Percentiles rank a stretch among this genome's conserved stretches.
Conservation (phyloP, 2,797 vertebrate genomes). For the Sebastes reedi region DNA sequence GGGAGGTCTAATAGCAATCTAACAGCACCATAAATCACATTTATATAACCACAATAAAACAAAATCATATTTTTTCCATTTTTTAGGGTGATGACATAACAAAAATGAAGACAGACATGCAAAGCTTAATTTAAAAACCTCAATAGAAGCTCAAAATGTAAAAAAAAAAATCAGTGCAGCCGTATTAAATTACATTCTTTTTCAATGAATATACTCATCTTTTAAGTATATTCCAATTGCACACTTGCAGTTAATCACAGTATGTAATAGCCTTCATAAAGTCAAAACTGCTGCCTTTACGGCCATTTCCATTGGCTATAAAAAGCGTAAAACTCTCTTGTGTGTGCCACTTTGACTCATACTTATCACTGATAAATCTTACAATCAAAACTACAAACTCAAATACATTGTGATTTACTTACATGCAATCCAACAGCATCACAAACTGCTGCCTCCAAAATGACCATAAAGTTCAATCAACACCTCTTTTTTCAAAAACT, state of each 20-base stretch:
- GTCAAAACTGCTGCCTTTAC: neutral
- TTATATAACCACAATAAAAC: rapidly evolving
- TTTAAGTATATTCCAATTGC: too few species aligned
- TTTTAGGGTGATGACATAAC: too few species aligned
- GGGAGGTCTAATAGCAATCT: too few species aligned
- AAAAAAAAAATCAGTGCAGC: rapidly evolving
- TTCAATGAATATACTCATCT: too few species aligned
- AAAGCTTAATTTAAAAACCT: too few species aligned
- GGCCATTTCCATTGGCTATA: neutral
- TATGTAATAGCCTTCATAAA: neutral
- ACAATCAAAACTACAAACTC: neutral
- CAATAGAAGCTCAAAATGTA: too few species aligned
- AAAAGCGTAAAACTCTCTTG: neutral
- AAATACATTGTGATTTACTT: neutral
- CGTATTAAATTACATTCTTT: too few species aligned
- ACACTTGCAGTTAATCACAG: too few species aligned
- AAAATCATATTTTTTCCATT: too few species aligned
- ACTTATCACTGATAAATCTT: neutral
- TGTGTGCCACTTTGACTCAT: neutral
- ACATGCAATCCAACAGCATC: neutral
- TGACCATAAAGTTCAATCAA: neutral
- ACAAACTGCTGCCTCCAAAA: neutral
- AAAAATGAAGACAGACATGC: too few species aligned
- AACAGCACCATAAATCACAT: too few species aligned
- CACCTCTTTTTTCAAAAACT: neutral